A percentile compares a stretch with the other conserved stretches of the same genome.
Conservation (phyloP, 2,797 vertebrate genomes). For the Paguma larvata region DNA sequence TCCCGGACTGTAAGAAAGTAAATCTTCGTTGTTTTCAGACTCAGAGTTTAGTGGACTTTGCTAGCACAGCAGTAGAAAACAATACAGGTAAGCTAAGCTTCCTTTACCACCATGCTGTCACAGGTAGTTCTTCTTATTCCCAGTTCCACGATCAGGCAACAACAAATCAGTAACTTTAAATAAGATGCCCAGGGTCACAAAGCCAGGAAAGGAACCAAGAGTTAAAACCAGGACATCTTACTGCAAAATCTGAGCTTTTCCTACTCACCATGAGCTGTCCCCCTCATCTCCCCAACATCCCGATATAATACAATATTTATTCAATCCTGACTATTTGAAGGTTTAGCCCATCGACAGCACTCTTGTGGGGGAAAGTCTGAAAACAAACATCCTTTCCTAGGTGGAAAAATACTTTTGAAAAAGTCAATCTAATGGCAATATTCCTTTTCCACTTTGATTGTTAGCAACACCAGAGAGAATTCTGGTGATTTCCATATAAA, state of each 20-base stretch:
- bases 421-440: background rate
- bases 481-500: background rate
- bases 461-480: background rate
- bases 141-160: background rate
- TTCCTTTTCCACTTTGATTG: background rate
- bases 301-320: background rate
- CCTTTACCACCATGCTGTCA: background rate
- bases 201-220: background rate
- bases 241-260: background rate
- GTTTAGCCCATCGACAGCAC: background rate
- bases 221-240: background rate
- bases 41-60: background rate
- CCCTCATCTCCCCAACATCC: background rate
- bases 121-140: background rate
- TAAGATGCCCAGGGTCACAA: background rate
- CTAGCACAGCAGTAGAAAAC: background rate
- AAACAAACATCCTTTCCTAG: background rate
- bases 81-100: background rate
- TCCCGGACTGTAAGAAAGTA: background rate
- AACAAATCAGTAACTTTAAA: background rate
- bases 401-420: background rate
- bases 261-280: background rate
- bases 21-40: background rate
- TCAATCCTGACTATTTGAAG: background rate
- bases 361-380: background rate